phyloP scores from a whole-genome alignment of 2,888 invertebrate species.

The Osedax fenrisi region DNA sequence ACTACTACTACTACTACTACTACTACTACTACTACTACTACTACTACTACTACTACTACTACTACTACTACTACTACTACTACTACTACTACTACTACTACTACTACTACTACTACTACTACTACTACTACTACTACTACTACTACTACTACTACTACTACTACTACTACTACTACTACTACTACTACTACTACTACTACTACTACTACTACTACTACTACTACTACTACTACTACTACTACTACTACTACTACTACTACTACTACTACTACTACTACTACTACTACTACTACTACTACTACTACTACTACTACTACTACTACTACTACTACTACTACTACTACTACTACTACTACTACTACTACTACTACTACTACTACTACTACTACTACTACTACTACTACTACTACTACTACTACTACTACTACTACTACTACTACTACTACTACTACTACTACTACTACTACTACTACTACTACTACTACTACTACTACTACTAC shows the following conservation, averaged over 20 bases:
- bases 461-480: constrained; percentile 7
- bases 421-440: constrained; percentile 7
- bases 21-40: too few relatives aligned
- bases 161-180: constrained; percentile 10
- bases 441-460: constrained; percentile 7
- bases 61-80: not conserved
- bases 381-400: constrained; percentile 4
- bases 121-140: constrained; percentile 4
- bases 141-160: constrained; percentile 10
- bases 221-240: constrained; percentile 4
- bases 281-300: constrained; percentile 10
- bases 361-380: constrained; percentile 10
- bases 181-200: constrained; percentile 4
- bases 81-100: not conserved
- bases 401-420: constrained; percentile 10
- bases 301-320: constrained; percentile 7
- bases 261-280: constrained; percentile 6
- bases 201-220: constrained; percentile 4
- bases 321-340: constrained; percentile 7
- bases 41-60: too few relatives aligned
- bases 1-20: constrained; percentile 10
- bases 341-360: constrained; percentile 10
- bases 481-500: constrained; percentile 5
- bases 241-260: constrained; percentile 4
- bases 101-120: constrained; percentile 1